Conservation (phyloP, 1,140 invertebrate genomes). For the Bathynomus jamesi region DNA sequence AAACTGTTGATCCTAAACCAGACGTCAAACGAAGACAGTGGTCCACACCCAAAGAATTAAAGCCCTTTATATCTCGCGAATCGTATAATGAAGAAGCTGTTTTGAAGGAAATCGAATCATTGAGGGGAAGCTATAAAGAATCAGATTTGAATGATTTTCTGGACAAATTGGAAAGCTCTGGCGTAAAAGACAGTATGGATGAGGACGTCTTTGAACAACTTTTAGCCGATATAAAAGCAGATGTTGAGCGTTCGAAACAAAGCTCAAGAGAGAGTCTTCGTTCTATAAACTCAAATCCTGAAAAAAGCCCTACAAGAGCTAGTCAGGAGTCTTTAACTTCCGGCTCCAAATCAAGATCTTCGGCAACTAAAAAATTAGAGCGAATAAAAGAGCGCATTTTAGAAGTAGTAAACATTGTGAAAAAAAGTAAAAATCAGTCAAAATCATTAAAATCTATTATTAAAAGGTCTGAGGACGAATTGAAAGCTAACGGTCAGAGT, state of each 20-base stretch:
- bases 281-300: neutral
- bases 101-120: slow-evolving; percentile 25
- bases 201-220: slow-evolving; percentile 31
- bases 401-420: slow-evolving; percentile 24
- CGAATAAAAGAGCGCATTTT: slow-evolving; percentile 31
- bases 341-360: neutral
- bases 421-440: slow-evolving; percentile 17
- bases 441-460: no score
- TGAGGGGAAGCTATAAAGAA: slow-evolving; percentile 32
- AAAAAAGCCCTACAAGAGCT: neutral
- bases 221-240: slow-evolving; percentile 23
- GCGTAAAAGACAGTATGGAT: slow-evolving; percentile 23
- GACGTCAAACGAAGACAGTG: slow-evolving; percentile 25
- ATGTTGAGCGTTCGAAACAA: slow-evolving; percentile 14
- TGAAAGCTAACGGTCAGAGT: no score
- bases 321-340: neutral
- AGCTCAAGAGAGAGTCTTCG: neutral
- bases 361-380: slow-evolving; percentile 24
- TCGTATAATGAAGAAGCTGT: slow-evolving; percentile 32
- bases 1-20: slow-evolving; percentile 15
- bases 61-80: slow-evolving; percentile 32
- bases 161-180: slow-evolving; percentile 27
- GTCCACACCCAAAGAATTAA: slow-evolving; percentile 24
- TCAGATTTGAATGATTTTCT: slow-evolving; percentile 34
- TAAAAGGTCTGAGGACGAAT: no score